Evolutionary conservation across 2,888 invertebrate species (phyloP).

Genomic region (Spicauda simplicius): DNA sequence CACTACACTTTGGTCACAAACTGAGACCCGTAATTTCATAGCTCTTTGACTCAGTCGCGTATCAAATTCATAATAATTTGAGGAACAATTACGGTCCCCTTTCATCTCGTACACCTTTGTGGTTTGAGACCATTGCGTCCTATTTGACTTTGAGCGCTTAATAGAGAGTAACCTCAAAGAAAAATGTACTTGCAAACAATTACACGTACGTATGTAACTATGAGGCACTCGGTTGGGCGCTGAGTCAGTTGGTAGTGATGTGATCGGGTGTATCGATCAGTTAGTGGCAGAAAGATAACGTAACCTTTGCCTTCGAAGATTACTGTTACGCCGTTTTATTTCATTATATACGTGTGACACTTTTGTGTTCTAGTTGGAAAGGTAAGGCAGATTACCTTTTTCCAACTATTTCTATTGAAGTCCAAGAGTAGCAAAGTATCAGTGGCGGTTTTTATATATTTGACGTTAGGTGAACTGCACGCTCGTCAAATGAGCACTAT

Average conservation of each 20-base stretch:
- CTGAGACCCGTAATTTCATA: constrained; percentile 47
- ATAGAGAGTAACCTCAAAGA: constrained; percentile 85
- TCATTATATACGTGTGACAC: no score
- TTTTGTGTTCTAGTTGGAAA: no score
- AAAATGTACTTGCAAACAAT: constrained; percentile 84
- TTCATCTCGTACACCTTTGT: constrained; percentile 78
- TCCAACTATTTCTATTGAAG: no score
- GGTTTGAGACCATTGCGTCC: constrained; percentile 71
- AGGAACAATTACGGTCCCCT: constrained; percentile 77
- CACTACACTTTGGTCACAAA: constrained; percentile 25
- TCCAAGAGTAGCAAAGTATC: no score
- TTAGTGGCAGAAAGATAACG: no score
- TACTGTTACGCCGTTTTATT: no score
- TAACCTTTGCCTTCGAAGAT: no score
- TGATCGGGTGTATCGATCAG: constrained; percentile 44
- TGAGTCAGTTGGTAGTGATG: constrained; percentile 72
- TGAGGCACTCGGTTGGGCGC: constrained; percentile 75
- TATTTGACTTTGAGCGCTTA: constrained; percentile 80
- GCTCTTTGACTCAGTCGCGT: constrained; percentile 67
- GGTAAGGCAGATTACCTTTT: no score
- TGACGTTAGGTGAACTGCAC: no score
- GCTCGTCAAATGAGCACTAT: no score
- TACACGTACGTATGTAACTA: constrained; percentile 81
- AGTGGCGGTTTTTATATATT: no score
- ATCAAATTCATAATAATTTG: constrained; percentile 80